phyloP scores from a whole-genome alignment of 2,888 invertebrate genomes.

The Pterostichus niger region DNA sequence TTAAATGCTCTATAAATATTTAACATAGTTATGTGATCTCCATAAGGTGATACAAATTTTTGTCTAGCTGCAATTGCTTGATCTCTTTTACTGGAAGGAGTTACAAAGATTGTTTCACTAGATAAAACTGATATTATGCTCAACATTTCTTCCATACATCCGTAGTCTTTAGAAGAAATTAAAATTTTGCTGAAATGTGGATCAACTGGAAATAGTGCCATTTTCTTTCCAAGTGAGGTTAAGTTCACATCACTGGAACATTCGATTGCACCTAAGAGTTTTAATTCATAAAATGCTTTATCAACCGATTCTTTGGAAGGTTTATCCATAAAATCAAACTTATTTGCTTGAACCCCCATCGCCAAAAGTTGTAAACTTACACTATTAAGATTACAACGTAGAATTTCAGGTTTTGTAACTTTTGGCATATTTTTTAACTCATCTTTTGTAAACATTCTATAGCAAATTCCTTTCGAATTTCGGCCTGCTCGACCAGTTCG shows the following conservation, averaged over 20 bases:
- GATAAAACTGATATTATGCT: conserved; percentile 93
- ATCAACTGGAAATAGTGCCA: conserved; percentile 95
- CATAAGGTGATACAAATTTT: conserved; percentile 91
- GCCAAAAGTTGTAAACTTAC: conserved; percentile 91
- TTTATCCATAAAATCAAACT: conserved; percentile 94
- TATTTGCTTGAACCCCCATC: conserved; percentile 88
- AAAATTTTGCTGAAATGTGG: conserved; percentile 92
- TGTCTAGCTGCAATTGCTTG: conserved; percentile 85
- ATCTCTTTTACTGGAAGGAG: conserved; percentile 86
- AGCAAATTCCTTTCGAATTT: conserved; percentile 91
- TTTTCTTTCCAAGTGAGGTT: conserved; percentile 89
- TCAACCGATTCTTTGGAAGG: conserved; percentile 87
- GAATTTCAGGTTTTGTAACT: conserved; percentile 93
- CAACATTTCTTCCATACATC: conserved; percentile 89
- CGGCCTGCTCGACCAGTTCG: conserved; percentile 95
- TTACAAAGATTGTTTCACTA: conserved; percentile 91
- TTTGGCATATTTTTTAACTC: conserved; percentile 86
- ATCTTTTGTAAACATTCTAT: conserved; percentile 89
- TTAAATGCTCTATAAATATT: conserved; percentile 92
- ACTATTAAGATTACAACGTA: conserved; percentile 83
- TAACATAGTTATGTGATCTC: conserved; percentile 94
- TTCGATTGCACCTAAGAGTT: conserved; percentile 86
- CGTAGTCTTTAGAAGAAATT: conserved; percentile 86
- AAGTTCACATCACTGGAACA: conserved; percentile 81
- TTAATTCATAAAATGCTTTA: conserved; percentile 83